Evolutionary conservation across 2,888 invertebrate genomes (phyloP), one percentile per base, ranked within the genome.

Genomic region (Cephus sareptanus): DNA sequence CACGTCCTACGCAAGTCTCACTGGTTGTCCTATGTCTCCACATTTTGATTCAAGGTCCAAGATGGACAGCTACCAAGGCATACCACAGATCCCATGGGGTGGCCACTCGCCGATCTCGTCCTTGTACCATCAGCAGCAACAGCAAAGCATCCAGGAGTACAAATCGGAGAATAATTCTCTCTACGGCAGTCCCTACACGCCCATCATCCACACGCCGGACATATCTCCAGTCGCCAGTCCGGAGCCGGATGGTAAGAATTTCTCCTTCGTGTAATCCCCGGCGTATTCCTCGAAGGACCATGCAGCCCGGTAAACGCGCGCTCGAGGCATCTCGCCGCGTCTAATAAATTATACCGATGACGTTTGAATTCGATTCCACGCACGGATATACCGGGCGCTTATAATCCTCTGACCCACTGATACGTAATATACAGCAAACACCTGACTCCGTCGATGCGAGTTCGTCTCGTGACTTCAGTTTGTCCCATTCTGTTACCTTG

Each of bases 221-320:
- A 95, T 96, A 33, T 96, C 96, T 1, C 97, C 97, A 3, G 95
- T 96, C 73, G 95, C 96, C 84, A 96, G 96, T 87, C 97, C 97
- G 0, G 96, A 96, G 90, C 95, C 95, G n/a, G 95, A 95, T 84
- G 94, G 94, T 85, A 92, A 93, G 80, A 92, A 93, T 76, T 70
- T 70, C 70, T 70, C 1, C 40, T 40, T 15, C 40, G 40, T 40
- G 40, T 40, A 40, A 30, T 30, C 15, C 40, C 15, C 40, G 1
- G 40, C 40, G 40, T 40, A 40, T 40, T 40, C 40, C 40, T 15
- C 40, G 40, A 40, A 40, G 40, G 40, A 37, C 37, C 40, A 1
- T 15, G 40, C 40, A 15, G 15, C 40, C 6, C 6, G 6, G 15
- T 40, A 15, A 40, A 40, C 40, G 15, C 15, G 40, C 15, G 15